Conservation (phyloP, 1,140 invertebrate genomes). For the Halesus radiatus region DNA sequence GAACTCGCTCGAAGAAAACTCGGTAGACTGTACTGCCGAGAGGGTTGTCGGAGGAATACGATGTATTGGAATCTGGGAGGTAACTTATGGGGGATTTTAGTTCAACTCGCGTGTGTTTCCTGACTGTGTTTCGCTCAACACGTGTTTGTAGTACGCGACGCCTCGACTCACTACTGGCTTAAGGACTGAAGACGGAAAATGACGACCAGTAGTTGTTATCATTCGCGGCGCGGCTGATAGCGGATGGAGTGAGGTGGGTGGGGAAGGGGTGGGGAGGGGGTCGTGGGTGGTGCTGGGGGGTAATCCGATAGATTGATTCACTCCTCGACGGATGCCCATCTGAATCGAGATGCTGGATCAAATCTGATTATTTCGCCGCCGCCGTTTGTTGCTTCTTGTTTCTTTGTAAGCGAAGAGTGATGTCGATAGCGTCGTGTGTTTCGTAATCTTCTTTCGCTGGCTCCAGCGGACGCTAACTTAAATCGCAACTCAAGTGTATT, state of each 20-base stretch:
- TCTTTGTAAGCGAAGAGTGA: background rate
- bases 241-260: background rate
- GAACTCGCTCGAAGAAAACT: background rate
- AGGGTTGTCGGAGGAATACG: no score
- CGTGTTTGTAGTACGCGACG: background rate
- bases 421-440: background rate
- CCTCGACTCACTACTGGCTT: slow-evolving; percentile 1
- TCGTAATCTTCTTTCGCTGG: no score
- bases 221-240: slow-evolving; percentile 13
- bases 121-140: background rate
- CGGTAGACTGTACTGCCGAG: background rate
- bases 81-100: no score
- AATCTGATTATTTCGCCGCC: background rate
- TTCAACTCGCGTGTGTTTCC: background rate
- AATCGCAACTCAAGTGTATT: no score
- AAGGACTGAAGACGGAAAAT: slow-evolving; percentile 18
- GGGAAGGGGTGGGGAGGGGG: background rate
- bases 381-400: background rate
- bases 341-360: slow-evolving; percentile 30
- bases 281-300: background rate
- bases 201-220: slow-evolving; percentile 23
- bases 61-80: no score
- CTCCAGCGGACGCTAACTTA: no score
- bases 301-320: slow-evolving; percentile 29
- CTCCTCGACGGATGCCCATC: slow-evolving; percentile 12